Evolutionary conservation across 1,140 invertebrate genomes (phyloP).

Genomic region (Rhagoletis zephyria): DNA sequence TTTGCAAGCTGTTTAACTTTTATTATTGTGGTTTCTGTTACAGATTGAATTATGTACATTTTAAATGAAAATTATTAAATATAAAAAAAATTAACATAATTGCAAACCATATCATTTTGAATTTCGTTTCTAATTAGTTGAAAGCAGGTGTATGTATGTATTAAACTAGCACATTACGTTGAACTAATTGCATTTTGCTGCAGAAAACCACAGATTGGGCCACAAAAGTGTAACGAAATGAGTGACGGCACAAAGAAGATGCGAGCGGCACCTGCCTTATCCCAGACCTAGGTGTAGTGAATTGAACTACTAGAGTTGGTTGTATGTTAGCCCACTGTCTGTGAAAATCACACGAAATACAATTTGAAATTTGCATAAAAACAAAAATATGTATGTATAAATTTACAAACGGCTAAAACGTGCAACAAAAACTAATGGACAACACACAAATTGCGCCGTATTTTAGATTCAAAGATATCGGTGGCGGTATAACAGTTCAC

Average conservation of each 20-base stretch:
- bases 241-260: conserved; percentile 30
- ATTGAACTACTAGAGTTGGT: conserved; percentile 4
- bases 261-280: not conserved
- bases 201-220: not conserved
- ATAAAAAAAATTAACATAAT: too few species aligned
- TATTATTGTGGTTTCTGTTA: too few species aligned
- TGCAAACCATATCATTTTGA: too few species aligned
- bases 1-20: too few species aligned
- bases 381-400: not conserved
- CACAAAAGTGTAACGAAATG: not conserved
- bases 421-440: not conserved
- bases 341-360: conserved; percentile 1
- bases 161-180: not conserved
- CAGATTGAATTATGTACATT: too few species aligned
- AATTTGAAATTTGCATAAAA: conserved; percentile 8
- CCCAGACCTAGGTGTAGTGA: not conserved
- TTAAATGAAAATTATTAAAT: too few species aligned
- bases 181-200: conserved; percentile 26
- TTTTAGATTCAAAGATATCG: conserved; percentile 1
- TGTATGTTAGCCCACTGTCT: not conserved
- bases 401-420: not conserved
- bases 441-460: conserved; percentile 1
- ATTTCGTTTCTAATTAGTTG: too few species aligned
- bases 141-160: too few species aligned
- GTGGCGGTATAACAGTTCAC: not conserved